A percentile compares a stretch with the other conserved stretches of the same genome.
phyloP scores from a whole-genome alignment of 2,888 invertebrate species.

The Frankliniella intonsa region DNA sequence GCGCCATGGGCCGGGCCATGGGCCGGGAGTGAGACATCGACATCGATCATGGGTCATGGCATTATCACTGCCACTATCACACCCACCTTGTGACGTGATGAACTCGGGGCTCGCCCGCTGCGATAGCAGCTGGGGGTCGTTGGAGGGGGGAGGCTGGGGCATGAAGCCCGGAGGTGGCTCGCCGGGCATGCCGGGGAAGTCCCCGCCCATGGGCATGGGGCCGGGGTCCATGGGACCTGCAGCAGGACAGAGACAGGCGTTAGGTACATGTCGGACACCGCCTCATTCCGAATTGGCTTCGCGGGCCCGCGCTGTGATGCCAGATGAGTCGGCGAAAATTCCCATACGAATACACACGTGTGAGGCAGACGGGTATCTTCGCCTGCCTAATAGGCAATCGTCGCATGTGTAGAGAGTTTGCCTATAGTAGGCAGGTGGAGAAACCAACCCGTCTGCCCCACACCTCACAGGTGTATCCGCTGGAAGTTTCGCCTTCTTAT shows the following conservation, averaged over 20 bases:
- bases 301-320: too few species aligned
- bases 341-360: too few species aligned
- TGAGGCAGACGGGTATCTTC: too few species aligned
- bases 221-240: constrained; percentile 68
- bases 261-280: background rate
- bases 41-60: background rate
- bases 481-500: background rate
- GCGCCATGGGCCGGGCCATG: background rate
- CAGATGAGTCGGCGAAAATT: too few species aligned
- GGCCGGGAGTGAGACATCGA: background rate
- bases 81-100: constrained; percentile 46
- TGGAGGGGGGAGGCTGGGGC: constrained; percentile 47
- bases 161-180: constrained; percentile 52
- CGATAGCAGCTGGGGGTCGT: constrained; percentile 47
- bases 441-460: too few species aligned
- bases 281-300: too few species aligned
- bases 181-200: constrained; percentile 66
- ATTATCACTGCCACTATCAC: constrained; percentile 2
- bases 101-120: constrained; percentile 50
- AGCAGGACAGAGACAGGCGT: constrained; percentile 42
- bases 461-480: too few species aligned
- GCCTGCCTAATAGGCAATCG: too few species aligned
- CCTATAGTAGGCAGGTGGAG: too few species aligned
- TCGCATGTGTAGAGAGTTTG: too few species aligned
- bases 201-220: constrained; percentile 66